Base-by-base conservation (phyloP, 2,888 invertebrate genomes). In the Calameuta pallipes region DNA sequence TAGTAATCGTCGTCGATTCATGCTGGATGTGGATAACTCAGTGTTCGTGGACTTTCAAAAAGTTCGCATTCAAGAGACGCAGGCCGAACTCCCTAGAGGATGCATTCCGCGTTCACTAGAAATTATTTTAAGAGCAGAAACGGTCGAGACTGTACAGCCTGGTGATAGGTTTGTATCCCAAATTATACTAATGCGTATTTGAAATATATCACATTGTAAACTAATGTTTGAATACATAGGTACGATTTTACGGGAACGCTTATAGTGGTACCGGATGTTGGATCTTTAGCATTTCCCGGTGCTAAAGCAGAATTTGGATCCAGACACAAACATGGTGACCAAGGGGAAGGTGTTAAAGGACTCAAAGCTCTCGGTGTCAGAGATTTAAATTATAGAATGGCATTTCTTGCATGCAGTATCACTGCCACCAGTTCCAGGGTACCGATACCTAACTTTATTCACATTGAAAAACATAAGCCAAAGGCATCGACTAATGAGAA, bases 11-110 rank as follows among this genome's bases (percentile, higher is more conserved):
- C 94, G 96, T 0, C 94, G 97, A 41, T 99, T 99, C 90, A 94
- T 96, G 93, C 92, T 99, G 81, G 97, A 99, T 88, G 95, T 98
- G 11, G 97, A 98, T 92, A 98, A 98, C 90, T 98, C 98, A 0
- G 92, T 95, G 34, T 99, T 99, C 92, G 96, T 99, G 1, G 99
- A 99, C 92, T 99, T 99, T 91, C 99, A 99, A 93, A 99, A 99
- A 93, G 96, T 98, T 4, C 94, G 99, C 78, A 96, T 99, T 83
- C 99, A 99, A 91, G 99, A 99, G 92, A 98, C 98, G 0, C 99
- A 99, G 92, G 95, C 98, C 0, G 99, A 99, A 91, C 92, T 99
- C 56, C 99, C 99, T 0, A 93, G 99, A 74, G 99, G 99, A 4
- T 97, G 98, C 88, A 98, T 99, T 87, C 99, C 99, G 0, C 94